Evolutionary conservation across 2,113 vertebrate species (phyloP), one percentile per base, ranked within the genome.

Genomic region (Girardinichthys multiradiatus): DNA sequence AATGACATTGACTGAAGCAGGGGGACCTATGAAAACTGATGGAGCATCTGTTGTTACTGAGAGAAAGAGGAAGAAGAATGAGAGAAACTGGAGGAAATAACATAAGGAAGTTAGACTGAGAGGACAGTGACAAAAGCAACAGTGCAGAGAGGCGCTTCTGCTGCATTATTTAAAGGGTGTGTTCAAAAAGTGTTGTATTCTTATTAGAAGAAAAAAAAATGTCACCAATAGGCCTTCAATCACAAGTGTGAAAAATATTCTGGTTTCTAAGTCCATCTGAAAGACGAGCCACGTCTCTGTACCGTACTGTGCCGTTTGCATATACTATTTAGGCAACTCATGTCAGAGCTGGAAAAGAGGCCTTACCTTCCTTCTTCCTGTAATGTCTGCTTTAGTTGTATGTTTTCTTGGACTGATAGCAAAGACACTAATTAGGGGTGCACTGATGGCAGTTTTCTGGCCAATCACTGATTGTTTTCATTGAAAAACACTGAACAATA

Each of bases 1-100:
- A 51, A 59, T 73, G 62, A 64, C 77, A 86, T 86, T 79, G 84
- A 75, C 64, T 13, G 51, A 45, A 59, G 19, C 14, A 76, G 45
- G 57, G 63, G 74, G 77, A 79, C 61, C 48, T 58, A 82, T 87
- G 76, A 69, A 86, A 83, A 82, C 37, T 64, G 85, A 90, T 76
- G 77, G 76, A 74, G 51, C 74, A 77, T 76, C 54, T 58, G 71
- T 66, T 65, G 39, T 84, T 69, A 67, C 42, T 39, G 9, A 63
- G 72, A 82, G 64, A 76, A 73, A 69, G 64, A 33, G 64, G 37
- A 72, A 54, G n/a, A 42, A 15, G 28, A 66, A 57, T 61, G 65
- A 79, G 71, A 70, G 54, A 66, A 77, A 72, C 51, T 31, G 19
- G 62, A 51, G 70, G 29, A 82, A 63, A 84, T 45, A 74, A 45